A percentile compares a stretch with the other conserved stretches of the same genome.
phyloP scores from a whole-genome alignment of 2,888 invertebrate species.

The Allophyes oxyacanthae region DNA sequence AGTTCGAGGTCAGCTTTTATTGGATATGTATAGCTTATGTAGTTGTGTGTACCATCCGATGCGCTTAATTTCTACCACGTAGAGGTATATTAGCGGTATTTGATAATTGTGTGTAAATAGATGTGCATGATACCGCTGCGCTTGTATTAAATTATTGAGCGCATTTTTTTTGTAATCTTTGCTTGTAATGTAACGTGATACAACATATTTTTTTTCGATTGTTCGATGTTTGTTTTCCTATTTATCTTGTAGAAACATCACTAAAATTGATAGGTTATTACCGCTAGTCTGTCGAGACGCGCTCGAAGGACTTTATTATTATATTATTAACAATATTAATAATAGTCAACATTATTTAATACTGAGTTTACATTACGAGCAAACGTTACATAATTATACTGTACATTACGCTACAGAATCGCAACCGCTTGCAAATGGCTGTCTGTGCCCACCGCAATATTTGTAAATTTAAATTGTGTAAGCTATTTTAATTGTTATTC shows the following conservation, averaged over 20 bases:
- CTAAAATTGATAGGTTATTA: too few species aligned
- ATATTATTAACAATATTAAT: too few species aligned
- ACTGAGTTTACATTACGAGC: slow-evolving; percentile 1
- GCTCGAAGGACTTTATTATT: too few species aligned
- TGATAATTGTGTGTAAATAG: slow-evolving; percentile 24
- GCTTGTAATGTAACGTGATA: not conserved
- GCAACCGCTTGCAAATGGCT: slow-evolving; percentile 33
- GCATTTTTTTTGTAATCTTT: slow-evolving; percentile 23
- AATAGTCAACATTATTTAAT: too few species aligned
- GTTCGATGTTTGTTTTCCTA: too few species aligned
- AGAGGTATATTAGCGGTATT: slow-evolving; percentile 19
- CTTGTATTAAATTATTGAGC: slow-evolving; percentile 4
- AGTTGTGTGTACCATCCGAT: slow-evolving; percentile 13
- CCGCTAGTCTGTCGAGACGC: too few species aligned
- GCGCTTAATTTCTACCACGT: slow-evolving; percentile 2
- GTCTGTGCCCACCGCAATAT: not conserved
- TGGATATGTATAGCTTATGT: too few species aligned
- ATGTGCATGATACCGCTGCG: slow-evolving; percentile 50
- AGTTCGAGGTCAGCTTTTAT: too few species aligned
- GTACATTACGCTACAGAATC: slow-evolving; percentile 1
- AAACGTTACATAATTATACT: slow-evolving; percentile 8
- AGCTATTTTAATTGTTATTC: slow-evolving; percentile 17
- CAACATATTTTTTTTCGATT: too few species aligned
- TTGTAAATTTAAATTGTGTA: slow-evolving; percentile 3
- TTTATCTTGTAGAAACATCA: too few species aligned